Conservation (phyloP, 2,113 vertebrate genomes). For the Anoplopoma fimbria region DNA sequence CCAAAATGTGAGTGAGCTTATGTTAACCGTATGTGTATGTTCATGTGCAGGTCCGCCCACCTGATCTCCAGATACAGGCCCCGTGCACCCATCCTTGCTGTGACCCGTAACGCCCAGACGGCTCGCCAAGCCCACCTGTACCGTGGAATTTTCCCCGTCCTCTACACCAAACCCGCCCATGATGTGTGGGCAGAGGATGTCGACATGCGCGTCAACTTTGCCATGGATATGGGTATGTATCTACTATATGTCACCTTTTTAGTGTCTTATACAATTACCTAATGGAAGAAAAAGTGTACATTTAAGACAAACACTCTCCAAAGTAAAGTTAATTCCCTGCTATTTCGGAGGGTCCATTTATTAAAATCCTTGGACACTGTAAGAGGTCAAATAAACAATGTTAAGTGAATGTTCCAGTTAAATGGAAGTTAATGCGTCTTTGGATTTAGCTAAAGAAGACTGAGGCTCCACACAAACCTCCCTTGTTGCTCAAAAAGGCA, state of each 20-base stretch:
- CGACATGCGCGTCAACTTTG: constrained; percentile 92
- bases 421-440: not conserved
- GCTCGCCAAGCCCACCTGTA: constrained; percentile 97
- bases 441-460: too few species aligned
- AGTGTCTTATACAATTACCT: not conserved
- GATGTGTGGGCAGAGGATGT: constrained; percentile 96
- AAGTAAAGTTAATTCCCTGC: not conserved
- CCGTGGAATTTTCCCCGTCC: constrained; percentile 94
- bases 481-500: not conserved
- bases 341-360: not conserved
- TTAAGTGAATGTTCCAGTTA: too few species aligned
- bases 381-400: too few species aligned
- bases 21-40: not conserved
- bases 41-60: constrained; percentile 90
- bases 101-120: constrained; percentile 93
- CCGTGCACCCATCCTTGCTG: constrained; percentile 94
- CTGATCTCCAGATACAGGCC: constrained; percentile 95
- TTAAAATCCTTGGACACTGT: too few species aligned
- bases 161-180: constrained; percentile 88
- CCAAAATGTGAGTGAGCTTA: not conserved
- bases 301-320: not conserved
- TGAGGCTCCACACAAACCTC: not conserved
- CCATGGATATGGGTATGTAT: constrained; percentile 93
- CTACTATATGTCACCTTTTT: not conserved
- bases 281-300: not conserved